Conservation (phyloP, 35 echinoderm and acorn worm species). For the Diadema setosum region DNA sequence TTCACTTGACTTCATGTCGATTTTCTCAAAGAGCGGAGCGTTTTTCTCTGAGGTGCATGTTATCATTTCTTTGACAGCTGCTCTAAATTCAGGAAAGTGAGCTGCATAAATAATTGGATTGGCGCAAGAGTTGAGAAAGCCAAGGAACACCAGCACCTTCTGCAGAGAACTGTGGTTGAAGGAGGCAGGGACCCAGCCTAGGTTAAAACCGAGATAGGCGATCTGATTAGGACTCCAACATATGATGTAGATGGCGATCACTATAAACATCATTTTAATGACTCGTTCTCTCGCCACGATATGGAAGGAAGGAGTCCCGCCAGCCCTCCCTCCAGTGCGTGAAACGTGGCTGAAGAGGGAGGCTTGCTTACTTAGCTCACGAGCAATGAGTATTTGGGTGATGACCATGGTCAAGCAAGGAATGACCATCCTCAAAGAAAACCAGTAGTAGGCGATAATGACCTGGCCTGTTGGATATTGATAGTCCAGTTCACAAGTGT, state of each 20-base stretch:
- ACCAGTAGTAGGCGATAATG: background rate
- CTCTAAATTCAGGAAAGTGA: slow-evolving; percentile 14
- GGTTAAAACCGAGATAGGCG: slow-evolving; percentile 3
- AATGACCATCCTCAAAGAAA: background rate
- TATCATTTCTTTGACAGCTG: background rate
- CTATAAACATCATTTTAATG: slow-evolving; percentile 33
- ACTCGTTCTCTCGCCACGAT: background rate
- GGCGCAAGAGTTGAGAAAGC: slow-evolving; percentile 39
- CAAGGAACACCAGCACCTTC: background rate
- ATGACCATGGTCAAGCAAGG: background rate
- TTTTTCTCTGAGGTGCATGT: background rate
- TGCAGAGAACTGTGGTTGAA: background rate
- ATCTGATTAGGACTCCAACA: slow-evolving; percentile 21
- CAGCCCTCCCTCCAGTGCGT: background rate
- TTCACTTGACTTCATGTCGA: too few species aligned
- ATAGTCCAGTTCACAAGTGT: background rate
- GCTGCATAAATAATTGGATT: slow-evolving; percentile 41
- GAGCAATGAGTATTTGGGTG: background rate
- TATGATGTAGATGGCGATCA: slow-evolving; percentile 29
- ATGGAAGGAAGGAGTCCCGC: background rate
- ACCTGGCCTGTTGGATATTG: background rate
- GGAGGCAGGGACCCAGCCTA: background rate
- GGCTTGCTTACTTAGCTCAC: background rate
- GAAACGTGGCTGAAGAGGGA: background rate
- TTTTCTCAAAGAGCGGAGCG: background rate